Conservation (phyloP, 2,888 invertebrate genomes). For the Apocheima hispidaria region DNA sequence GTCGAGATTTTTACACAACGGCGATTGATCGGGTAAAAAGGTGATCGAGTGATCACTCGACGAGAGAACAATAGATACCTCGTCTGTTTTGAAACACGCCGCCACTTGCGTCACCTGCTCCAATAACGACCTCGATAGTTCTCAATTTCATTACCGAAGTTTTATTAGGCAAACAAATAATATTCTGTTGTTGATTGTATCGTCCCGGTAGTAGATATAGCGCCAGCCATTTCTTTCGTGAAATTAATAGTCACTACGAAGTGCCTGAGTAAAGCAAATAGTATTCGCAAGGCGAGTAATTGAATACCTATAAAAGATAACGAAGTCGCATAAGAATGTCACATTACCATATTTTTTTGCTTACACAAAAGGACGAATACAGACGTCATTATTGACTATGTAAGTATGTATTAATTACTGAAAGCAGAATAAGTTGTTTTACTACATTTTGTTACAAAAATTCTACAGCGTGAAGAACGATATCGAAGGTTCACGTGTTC, state of each 20-base stretch:
- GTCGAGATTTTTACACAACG: conserved; percentile 43
- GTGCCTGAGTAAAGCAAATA: conserved; percentile 15
- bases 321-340: conserved; percentile 33
- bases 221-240: neutral
- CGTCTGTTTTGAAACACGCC: conserved; percentile 62
- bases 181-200: neutral
- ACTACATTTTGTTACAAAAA: too few species aligned
- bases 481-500: too few species aligned
- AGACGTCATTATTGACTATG: too few species aligned
- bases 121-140: conserved; percentile 53
- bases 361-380: conserved; percentile 4
- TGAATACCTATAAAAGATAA: conserved; percentile 29
- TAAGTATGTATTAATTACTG: too few species aligned
- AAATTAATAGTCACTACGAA: neutral
- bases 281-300: conserved; percentile 34
- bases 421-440: too few species aligned
- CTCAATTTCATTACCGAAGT: conserved; percentile 21
- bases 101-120: conserved; percentile 58
- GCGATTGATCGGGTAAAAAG: conserved; percentile 52
- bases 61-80: conserved; percentile 58
- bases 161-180: neutral
- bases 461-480: too few species aligned
- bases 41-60: conserved; percentile 51
- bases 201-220: neutral
- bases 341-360: conserved; percentile 22